Evolutionary conservation across 2,888 invertebrate species (phyloP).

Genomic region (Tetranychus truncatus): DNA sequence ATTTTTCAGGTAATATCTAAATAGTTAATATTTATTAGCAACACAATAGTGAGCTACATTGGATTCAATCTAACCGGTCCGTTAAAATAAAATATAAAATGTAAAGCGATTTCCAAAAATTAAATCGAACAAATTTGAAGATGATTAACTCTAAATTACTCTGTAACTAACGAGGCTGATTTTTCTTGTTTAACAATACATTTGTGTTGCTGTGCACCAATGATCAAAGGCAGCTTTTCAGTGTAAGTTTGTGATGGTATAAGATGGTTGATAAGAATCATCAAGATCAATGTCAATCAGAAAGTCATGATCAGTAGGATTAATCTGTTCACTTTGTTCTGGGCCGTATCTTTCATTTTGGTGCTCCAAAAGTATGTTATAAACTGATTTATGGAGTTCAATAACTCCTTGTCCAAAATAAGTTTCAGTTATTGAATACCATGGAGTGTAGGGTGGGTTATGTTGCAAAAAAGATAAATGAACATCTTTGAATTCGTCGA

Average conservation of each 20-base stretch:
- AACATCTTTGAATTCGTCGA: constrained; percentile 6
- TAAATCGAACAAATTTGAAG: too few species aligned
- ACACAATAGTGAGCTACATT: too few species aligned
- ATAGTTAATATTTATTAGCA: too few species aligned
- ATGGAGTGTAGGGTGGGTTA: constrained; percentile 9
- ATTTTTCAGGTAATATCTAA: too few species aligned
- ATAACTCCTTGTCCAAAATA: background rate
- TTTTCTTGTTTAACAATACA: too few species aligned
- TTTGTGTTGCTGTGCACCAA: too few species aligned
- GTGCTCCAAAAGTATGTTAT: background rate
- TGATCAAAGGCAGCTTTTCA: background rate
- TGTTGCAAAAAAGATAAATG: constrained; percentile 7
- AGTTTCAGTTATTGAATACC: background rate
- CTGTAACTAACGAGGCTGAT: too few species aligned
- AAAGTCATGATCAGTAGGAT: background rate
- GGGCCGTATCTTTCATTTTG: background rate
- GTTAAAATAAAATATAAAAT: too few species aligned
- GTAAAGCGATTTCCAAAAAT: too few species aligned
- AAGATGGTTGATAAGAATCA: background rate
- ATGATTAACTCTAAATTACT: too few species aligned
- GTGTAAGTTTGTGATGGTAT: background rate
- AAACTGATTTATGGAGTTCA: background rate
- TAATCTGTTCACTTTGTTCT: background rate
- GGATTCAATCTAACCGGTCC: too few species aligned
- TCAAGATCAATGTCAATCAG: constrained; percentile 2